These are phyloP conservation scores for Psammodynastes pulverulentus DNA, from an alignment of 2,113 vertebrate genomes.

Conservation along the genomic window DNA sequence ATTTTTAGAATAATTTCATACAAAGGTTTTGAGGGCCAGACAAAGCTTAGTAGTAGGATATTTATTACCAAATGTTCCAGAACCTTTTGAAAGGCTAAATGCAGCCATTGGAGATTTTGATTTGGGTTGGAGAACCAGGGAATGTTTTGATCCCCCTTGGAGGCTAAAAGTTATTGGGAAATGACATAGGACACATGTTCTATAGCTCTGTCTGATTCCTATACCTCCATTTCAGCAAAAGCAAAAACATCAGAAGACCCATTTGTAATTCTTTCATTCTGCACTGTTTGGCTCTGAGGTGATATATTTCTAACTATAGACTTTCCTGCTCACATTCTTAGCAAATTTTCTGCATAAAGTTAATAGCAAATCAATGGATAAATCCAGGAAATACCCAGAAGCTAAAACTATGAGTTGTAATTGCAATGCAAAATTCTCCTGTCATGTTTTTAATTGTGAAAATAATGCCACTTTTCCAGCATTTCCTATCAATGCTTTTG, in stretches of 20 bases:
- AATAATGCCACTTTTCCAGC: conserved; percentile 33
- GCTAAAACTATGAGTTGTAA: conserved; percentile 24
- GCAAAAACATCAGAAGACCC: neutral
- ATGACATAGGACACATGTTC: neutral
- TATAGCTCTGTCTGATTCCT: neutral
- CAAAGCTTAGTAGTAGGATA: neutral
- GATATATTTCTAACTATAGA: neutral
- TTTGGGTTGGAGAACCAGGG: neutral
- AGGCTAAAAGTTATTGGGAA: neutral
- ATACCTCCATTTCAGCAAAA: neutral
- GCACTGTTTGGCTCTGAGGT: neutral
- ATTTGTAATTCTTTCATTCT: neutral
- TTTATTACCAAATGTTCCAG: neutral
- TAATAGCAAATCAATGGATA: conserved; percentile 20
- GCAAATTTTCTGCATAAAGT: neutral
- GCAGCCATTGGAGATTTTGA: neutral
- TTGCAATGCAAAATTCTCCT: conserved; percentile 20
- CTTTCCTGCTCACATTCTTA: neutral
- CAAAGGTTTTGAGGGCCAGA: neutral
- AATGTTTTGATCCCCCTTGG: neutral
- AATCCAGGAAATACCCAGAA: conserved; percentile 32
- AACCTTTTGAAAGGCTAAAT: neutral
- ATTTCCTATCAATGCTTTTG: conserved; percentile 47
- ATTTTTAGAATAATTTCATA: neutral
- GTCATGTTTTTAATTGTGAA: conserved; percentile 47